These are phyloP conservation scores for Nasua narica DNA, from an alignment of 2,797 vertebrate species.

Conservation along the genomic window DNA sequence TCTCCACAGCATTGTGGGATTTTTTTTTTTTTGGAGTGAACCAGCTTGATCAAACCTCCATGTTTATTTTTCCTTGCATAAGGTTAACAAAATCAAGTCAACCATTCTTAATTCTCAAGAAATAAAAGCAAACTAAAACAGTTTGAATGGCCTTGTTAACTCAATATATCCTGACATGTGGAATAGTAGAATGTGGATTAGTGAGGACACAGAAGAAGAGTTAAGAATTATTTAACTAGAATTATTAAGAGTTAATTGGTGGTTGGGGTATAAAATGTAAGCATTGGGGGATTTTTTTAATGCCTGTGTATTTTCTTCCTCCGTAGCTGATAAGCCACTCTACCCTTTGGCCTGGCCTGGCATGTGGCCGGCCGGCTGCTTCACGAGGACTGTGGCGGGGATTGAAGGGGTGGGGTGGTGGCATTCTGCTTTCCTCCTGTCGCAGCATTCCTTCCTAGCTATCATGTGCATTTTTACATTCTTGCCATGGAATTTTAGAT, in stretches of 20 bases:
- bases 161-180: not conserved
- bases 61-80: not conserved
- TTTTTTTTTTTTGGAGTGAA: no score
- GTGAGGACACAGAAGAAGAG: not conserved
- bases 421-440: not conserved
- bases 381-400: not conserved
- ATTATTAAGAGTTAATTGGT: not conserved
- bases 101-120: not conserved
- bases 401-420: not conserved
- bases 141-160: not conserved
- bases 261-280: not conserved
- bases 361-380: not conserved
- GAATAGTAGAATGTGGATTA: not conserved
- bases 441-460: not conserved
- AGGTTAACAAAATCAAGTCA: not conserved
- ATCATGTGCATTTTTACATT: not conserved
- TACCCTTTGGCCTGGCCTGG: not conserved
- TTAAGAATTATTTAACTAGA: not conserved
- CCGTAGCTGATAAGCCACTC: not conserved
- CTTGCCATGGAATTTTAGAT: not conserved
- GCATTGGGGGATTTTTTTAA: no score
- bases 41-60: not conserved
- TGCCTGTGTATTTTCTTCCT: not conserved
- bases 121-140: not conserved
- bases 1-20: not conserved